Evolutionary conservation across 2,113 vertebrate genomes (phyloP), one percentile per base, ranked within the genome.

Genomic region (Lepus americanus): DNA sequence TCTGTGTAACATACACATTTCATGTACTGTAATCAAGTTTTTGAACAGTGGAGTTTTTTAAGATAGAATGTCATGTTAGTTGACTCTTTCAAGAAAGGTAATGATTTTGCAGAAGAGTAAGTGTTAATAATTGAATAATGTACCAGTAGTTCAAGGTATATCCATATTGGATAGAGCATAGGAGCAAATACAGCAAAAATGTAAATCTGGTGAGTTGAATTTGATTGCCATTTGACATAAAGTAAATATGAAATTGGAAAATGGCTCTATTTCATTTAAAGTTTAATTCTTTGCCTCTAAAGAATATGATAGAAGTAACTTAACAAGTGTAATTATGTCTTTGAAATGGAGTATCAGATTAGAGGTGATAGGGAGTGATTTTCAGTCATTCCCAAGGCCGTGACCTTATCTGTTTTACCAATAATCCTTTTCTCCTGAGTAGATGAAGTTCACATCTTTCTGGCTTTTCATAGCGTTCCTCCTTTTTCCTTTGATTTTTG

Each of bases 391-490:
- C 39, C 44, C 44, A 10, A 86, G 22, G 22, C 27, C 6, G 7
- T 55, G 17, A 23, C 27, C 36, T 85, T 51, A 53, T 13, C 6
- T 7, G 74, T 27, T 96, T 96, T 96, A 93, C 96, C 95, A 96
- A 67, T 83, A 70, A 88, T 95, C 92, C 81, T 98, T 98, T 98
- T 96, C 92, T 97, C 77, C 96, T 89, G 39, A 55, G 66, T 79
- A 90, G 95, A 96, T 95, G 22, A 91, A 97, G 77, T 87, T 94
- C 97, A 97, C 87, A 97, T 97, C 93, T 80, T 82, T 16, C 23
- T 49, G 5, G 9, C 1, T 70, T 29, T 66, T 63, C 49, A 10
- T 73, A 51, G n/a, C 31, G 74, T 94, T 67, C 59, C 19, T 53
- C 80, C 4, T 81, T 97, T 96, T 92, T 90, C 88, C 79, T 93